phyloP scores from a whole-genome alignment of 2,888 invertebrate genomes.

The Trichopoda pennipes region DNA sequence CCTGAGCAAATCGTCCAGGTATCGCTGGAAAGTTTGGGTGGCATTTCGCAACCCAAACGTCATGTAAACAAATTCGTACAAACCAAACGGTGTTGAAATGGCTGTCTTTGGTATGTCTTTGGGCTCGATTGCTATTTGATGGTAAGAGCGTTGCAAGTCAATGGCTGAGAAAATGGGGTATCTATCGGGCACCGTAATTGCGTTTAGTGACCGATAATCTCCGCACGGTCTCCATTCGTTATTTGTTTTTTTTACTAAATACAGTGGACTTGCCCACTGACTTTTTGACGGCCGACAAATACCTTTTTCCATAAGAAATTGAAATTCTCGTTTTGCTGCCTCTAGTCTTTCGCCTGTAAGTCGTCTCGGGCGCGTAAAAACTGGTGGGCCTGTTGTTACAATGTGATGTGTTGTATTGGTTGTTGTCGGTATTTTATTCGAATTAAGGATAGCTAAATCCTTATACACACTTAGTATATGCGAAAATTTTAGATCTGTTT shows the following conservation, averaged over 20 bases:
- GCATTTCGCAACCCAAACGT: slow-evolving; percentile 61
- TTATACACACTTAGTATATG: too few relatives aligned
- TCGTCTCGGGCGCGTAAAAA: neutral
- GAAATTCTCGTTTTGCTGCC: slow-evolving; percentile 8
- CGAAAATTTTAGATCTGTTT: neutral
- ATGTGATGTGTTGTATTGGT: slow-evolving; percentile 3
- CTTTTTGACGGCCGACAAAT: slow-evolving; percentile 14
- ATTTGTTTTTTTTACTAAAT: neutral
- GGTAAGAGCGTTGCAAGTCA: neutral
- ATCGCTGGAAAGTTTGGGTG: neutral
- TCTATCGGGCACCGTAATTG: neutral
- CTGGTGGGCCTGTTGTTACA: slow-evolving; percentile 4
- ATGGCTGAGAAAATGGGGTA: slow-evolving; percentile 12
- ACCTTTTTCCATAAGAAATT: neutral
- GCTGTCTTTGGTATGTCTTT: slow-evolving; percentile 50
- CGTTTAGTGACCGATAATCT: slow-evolving; percentile 2
- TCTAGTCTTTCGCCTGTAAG: neutral
- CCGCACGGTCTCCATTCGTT: slow-evolving; percentile 5
- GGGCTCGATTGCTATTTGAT: slow-evolving; percentile 70
- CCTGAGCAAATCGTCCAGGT: slow-evolving; percentile 19
- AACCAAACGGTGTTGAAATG: slow-evolving; percentile 42
- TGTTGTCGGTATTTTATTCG: neutral
- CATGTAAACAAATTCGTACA: slow-evolving; percentile 60
- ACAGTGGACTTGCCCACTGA: neutral
- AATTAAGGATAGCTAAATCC: neutral